Evolutionary conservation across 2,797 vertebrate species (phyloP).

Genomic region (Botia kubotai): DNA sequence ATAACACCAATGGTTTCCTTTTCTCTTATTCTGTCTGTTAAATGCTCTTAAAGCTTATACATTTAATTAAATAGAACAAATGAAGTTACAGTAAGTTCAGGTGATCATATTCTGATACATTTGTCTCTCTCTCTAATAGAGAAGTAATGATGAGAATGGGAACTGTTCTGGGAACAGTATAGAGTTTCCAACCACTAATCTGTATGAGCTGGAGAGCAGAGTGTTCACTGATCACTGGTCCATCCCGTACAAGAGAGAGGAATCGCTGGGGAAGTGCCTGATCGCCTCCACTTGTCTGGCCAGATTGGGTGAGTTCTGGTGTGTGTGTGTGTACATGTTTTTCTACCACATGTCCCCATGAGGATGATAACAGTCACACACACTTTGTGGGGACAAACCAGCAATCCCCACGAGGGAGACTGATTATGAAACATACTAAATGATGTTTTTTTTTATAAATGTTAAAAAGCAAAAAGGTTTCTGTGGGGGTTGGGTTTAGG

Average conservation of each 20-base stretch:
- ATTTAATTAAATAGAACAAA: neutral
- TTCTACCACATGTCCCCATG: no score
- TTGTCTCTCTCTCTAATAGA: conserved; percentile 74
- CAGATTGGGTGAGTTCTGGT: conserved; percentile 85
- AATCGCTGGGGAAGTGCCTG: conserved; percentile 97
- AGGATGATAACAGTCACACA: no score
- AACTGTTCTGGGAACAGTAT: conserved; percentile 94
- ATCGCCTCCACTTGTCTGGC: conserved; percentile 95
- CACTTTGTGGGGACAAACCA: no score
- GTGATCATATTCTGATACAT: neutral
- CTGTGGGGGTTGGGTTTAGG: no score
- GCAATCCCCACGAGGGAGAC: no score
- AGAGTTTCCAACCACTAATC: conserved; percentile 98
- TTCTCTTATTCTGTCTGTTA: neutral
- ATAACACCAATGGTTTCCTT: neutral
- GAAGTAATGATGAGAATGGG: conserved; percentile 95
- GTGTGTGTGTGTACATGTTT: no score
- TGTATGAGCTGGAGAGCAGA: conserved; percentile 97
- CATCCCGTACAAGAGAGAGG: conserved; percentile 97
- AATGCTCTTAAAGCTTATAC: neutral
- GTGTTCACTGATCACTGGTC: conserved; percentile 99
- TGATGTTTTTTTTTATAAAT: no score
- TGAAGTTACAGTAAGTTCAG: neutral
- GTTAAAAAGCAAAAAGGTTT: no score
- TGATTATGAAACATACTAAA: no score